These are phyloP conservation scores for Magallana nippona DNA, from an alignment of 2,888 invertebrate species.

Conservation along the genomic window DNA sequence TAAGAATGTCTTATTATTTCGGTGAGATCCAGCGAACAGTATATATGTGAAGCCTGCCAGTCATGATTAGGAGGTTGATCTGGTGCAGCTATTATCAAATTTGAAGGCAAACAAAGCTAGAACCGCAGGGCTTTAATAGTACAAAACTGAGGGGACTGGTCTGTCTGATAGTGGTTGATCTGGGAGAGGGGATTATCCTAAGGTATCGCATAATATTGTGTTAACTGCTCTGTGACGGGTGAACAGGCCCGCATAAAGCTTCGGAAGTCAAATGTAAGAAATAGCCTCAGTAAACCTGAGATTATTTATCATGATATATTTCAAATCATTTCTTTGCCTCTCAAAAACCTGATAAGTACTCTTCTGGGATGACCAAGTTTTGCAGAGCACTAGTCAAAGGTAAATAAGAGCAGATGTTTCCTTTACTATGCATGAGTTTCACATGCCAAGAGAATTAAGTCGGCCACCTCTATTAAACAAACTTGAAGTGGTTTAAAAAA, in stretches of 20 bases:
- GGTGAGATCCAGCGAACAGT: neutral
- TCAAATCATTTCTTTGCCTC: neutral
- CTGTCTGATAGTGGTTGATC: neutral
- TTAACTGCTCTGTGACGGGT: constrained; percentile 13
- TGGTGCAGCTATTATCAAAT: neutral
- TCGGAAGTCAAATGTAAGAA: constrained; percentile 2
- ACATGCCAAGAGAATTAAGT: constrained; percentile 15
- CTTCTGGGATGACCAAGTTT: constrained; percentile 21
- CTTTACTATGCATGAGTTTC: neutral
- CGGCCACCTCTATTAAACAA: neutral
- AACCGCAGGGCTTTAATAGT: constrained; percentile 31
- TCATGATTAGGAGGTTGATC: constrained; percentile 14
- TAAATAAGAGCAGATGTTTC: constrained; percentile 22
- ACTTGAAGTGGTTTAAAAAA: neutral
- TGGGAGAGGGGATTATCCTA: neutral
- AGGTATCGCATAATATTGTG: neutral
- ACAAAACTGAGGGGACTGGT: constrained; percentile 7
- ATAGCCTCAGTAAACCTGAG: neutral
- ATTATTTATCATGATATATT: constrained; percentile 30
- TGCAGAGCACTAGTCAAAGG: constrained; percentile 18
- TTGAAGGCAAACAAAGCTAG: constrained; percentile 10
- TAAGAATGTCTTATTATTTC: constrained; percentile 10
- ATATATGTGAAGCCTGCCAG: neutral
- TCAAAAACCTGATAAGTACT: neutral
- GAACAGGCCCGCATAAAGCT: constrained; percentile 9